phyloP scores from a whole-genome alignment of 1,140 invertebrate species.

The Pogonus chalceus region DNA sequence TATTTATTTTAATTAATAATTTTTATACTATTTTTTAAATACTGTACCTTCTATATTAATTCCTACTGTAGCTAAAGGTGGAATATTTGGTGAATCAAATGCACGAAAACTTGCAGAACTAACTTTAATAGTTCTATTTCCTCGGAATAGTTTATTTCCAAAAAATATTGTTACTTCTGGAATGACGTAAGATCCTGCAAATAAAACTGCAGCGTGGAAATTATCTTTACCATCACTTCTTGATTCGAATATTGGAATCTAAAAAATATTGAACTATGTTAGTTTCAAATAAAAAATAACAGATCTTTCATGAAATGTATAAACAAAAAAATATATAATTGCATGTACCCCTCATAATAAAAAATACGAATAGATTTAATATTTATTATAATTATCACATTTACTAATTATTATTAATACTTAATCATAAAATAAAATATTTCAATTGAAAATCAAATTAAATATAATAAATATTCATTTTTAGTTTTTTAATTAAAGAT shows the following conservation, averaged over 20 bases:
- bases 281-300: conserved; percentile 3
- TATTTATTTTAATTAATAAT: conserved; percentile 11
- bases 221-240: conserved; percentile 88
- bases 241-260: conserved; percentile 88
- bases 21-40: too few species aligned
- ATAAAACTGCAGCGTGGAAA: conserved; percentile 78
- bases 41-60: conserved; percentile 58
- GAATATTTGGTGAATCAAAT: conserved; percentile 83
- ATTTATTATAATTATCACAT: too few species aligned
- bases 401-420: too few species aligned
- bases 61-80: conserved; percentile 72
- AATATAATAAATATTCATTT: too few species aligned
- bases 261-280: conserved; percentile 24
- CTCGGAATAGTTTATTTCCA: conserved; percentile 77
- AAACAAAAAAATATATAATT: too few species aligned
- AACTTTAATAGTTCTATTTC: conserved; percentile 82
- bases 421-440: too few species aligned
- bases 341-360: too few species aligned
- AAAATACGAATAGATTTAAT: too few species aligned
- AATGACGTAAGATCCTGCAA: conserved; percentile 84
- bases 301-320: background rate
- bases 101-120: conserved; percentile 75
- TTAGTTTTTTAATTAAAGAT: too few species aligned
- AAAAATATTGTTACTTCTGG: conserved; percentile 93
- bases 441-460: too few species aligned